phyloP scores from a whole-genome alignment of 2,888 invertebrate genomes.

The Lumbricus terrestris region DNA sequence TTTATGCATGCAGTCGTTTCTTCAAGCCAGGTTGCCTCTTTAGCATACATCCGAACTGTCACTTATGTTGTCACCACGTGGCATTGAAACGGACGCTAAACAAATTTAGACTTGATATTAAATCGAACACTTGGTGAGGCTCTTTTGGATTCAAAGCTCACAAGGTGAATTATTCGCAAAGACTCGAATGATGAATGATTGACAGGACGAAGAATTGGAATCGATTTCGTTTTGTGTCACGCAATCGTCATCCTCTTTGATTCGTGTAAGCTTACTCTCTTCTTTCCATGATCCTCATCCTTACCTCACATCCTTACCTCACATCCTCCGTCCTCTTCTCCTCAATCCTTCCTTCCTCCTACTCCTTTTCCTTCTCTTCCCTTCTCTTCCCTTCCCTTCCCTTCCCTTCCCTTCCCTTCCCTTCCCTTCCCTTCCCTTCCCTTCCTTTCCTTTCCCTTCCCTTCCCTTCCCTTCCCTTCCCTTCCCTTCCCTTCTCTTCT shows the following conservation, averaged over 20 bases:
- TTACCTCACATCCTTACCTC: neutral
- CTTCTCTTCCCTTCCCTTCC: neutral
- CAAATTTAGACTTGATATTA: slow-evolving; percentile 3
- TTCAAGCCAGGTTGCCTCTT: neutral
- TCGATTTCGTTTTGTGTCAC: neutral
- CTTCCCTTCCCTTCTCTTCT: neutral
- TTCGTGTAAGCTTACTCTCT: neutral
- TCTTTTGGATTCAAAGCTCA: neutral
- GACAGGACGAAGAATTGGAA: neutral
- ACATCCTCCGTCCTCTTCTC: neutral
- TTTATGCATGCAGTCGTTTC: neutral
- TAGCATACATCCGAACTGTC: neutral
- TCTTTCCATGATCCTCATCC: neutral
- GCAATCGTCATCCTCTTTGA: neutral
- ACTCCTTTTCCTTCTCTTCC: neutral
- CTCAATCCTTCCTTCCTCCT: neutral
- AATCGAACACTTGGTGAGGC: neutral
- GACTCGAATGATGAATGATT: neutral
- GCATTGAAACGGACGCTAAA: neutral
- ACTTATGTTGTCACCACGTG: neutral
- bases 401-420: neutral
- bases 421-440: too few relatives aligned
- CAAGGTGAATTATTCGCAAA: neutral
- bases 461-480: neutral
- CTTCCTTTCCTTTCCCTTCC: neutral